Conservation (phyloP, 2,888 invertebrate genomes). For the Tachina grossa region DNA sequence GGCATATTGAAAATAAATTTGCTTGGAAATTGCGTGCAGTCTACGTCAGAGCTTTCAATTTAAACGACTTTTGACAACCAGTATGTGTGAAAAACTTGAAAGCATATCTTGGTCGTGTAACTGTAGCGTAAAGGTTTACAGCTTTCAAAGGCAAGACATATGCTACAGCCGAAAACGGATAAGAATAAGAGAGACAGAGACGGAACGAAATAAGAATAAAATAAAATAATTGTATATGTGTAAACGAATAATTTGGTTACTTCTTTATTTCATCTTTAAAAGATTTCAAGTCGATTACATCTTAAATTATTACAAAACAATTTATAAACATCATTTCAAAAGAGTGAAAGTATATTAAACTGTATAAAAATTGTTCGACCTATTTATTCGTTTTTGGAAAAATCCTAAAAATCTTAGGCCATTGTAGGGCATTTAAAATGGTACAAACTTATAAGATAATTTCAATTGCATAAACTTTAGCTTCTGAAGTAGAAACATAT, state of each 20-base stretch:
- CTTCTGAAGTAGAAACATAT: constrained; percentile 54
- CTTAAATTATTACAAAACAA: too few relatives aligned
- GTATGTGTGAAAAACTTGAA: too few relatives aligned
- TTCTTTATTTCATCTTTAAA: not conserved
- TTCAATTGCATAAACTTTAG: constrained; percentile 59
- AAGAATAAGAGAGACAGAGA: not conserved
- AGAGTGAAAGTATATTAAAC: too few relatives aligned
- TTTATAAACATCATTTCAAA: too few relatives aligned
- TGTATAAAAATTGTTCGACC: not conserved
- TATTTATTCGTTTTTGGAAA: not conserved
- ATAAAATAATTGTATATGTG: not conserved
- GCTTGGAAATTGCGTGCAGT: too few relatives aligned
- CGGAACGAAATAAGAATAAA: not conserved
- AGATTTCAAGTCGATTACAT: too few relatives aligned
- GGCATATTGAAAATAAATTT: too few relatives aligned
- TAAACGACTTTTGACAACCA: too few relatives aligned
- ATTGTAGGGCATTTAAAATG: not conserved
- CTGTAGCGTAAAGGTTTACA: constrained; percentile 50
- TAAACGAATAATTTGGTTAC: constrained; percentile 7
- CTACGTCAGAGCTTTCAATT: too few relatives aligned
- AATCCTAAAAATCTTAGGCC: not conserved
- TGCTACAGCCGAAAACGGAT: not conserved
- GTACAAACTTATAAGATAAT: constrained; percentile 43
- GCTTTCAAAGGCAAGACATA: constrained; percentile 25
- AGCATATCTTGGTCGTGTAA: too few relatives aligned